Conservation (phyloP, 2,888 invertebrate species). For the Xestobium rufovillosum region DNA sequence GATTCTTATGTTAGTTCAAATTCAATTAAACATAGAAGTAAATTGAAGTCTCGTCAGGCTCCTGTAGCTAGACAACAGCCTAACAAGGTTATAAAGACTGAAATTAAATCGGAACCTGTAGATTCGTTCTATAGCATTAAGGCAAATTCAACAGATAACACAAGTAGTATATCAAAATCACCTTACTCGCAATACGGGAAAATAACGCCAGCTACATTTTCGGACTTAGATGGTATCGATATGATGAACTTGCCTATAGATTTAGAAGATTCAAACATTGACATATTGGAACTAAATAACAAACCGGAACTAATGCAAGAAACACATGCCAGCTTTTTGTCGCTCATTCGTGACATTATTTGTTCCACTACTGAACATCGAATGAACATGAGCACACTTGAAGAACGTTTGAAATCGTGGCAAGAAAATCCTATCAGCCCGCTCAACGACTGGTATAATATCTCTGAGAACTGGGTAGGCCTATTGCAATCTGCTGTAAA, state of each 20-base stretch:
- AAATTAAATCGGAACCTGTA: conserved; percentile 19
- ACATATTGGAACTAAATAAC: conserved; percentile 48
- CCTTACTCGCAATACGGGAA: conserved; percentile 30
- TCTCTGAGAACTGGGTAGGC: conserved; percentile 65
- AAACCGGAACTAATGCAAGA: conserved; percentile 63
- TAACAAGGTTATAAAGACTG: conserved; percentile 19
- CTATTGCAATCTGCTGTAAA: conserved; percentile 71
- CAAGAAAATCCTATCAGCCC: conserved; percentile 75
- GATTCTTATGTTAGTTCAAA: conserved; percentile 31
- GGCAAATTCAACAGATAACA: background rate
- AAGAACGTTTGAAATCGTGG: conserved; percentile 65
- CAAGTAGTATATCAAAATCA: background rate
- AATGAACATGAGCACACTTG: conserved; percentile 68
- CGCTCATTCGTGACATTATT: conserved; percentile 80
- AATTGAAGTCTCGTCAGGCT: conserved; percentile 15
- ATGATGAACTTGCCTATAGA: conserved; percentile 75
- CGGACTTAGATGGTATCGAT: conserved; percentile 56
- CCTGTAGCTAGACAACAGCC: conserved; percentile 6
- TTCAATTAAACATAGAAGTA: conserved; percentile 21
- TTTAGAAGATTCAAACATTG: conserved; percentile 52
- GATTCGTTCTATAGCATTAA: conserved; percentile 14
- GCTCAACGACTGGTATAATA: conserved; percentile 71
- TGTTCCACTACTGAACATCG: conserved; percentile 79
- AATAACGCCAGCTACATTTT: conserved; percentile 41
- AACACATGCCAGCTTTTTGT: conserved; percentile 79